A percentile compares a stretch with the other conserved stretches of the same genome.
Evolutionary conservation across 1,140 invertebrate genomes (phyloP).

Genomic region (Heliconius hewitsoni): DNA sequence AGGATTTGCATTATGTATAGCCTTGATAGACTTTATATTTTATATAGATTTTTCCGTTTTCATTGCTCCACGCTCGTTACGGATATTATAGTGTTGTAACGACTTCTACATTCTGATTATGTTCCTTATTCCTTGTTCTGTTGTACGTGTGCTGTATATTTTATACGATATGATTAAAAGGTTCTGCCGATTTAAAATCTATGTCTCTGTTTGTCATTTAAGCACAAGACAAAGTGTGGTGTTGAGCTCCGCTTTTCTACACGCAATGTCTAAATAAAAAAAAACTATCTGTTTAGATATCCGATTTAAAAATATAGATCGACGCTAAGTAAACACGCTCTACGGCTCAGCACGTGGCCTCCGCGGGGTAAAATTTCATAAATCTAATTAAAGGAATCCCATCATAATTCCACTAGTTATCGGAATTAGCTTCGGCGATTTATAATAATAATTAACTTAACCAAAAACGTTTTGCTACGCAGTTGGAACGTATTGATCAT

Average conservation of each 20-base stretch:
- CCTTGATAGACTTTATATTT: constrained; percentile 8
- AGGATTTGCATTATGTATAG: neutral
- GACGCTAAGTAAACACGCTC: neutral
- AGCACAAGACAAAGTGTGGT: too few species aligned
- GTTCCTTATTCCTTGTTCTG: constrained; percentile 1
- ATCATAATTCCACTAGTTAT: constrained; percentile 21
- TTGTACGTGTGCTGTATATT: neutral
- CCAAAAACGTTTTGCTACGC: constrained; percentile 9
- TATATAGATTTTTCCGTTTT: constrained; percentile 20
- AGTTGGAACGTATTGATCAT: neutral
- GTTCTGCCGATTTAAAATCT: neutral
- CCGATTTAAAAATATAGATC: too few species aligned
- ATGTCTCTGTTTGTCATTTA: neutral
- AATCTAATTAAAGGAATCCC: constrained; percentile 30
- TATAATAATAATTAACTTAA: constrained; percentile 12
- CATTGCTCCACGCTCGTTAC: neutral
- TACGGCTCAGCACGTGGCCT: neutral
- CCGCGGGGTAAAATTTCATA: constrained; percentile 8
- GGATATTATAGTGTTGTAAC: neutral
- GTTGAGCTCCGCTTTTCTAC: too few species aligned
- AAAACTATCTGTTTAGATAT: too few species aligned
- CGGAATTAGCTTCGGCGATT: constrained; percentile 18
- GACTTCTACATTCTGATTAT: constrained; percentile 10
- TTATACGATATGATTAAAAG: neutral
- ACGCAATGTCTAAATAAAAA: too few species aligned